These are phyloP conservation scores for Agrochola litura DNA, from an alignment of 2,888 invertebrate species.

Conservation along the genomic window DNA sequence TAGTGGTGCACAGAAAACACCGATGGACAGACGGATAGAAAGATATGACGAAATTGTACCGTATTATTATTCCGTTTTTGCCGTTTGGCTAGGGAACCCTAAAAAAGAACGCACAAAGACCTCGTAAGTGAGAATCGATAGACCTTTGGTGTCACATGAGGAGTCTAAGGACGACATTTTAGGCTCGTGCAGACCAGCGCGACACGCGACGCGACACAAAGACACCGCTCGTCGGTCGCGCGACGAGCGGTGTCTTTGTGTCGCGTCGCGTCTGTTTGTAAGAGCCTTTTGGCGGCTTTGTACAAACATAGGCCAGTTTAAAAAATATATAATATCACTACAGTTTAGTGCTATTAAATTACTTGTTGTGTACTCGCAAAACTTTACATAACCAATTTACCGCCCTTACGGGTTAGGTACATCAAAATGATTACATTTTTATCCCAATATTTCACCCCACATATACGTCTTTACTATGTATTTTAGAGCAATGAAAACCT, in stretches of 20 bases:
- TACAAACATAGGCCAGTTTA: not conserved
- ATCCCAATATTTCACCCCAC: not conserved
- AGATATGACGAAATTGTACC: not conserved
- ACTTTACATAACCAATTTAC: too few species aligned
- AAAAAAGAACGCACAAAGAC: not conserved
- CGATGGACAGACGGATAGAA: not conserved
- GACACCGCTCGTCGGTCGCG: too few species aligned
- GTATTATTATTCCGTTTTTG: not conserved
- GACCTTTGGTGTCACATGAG: not conserved
- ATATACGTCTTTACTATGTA: not conserved
- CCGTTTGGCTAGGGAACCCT: not conserved
- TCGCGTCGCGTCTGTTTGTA: too few species aligned
- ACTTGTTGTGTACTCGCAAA: too few species aligned
- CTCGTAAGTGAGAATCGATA: not conserved
- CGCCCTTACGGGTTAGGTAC: too few species aligned
- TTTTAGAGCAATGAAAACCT: slow-evolving; percentile 1
- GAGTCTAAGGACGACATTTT: not conserved
- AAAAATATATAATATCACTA: not conserved
- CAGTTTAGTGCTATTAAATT: not conserved
- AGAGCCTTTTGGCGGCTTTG: not conserved
- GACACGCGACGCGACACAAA: too few species aligned
- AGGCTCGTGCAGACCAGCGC: too few species aligned
- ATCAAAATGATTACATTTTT: too few species aligned
- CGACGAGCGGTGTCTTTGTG: too few species aligned
- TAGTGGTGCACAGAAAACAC: too few species aligned